Base-by-base conservation (phyloP, 2,888 invertebrate species). In the Lepidonotus clava region DNA sequence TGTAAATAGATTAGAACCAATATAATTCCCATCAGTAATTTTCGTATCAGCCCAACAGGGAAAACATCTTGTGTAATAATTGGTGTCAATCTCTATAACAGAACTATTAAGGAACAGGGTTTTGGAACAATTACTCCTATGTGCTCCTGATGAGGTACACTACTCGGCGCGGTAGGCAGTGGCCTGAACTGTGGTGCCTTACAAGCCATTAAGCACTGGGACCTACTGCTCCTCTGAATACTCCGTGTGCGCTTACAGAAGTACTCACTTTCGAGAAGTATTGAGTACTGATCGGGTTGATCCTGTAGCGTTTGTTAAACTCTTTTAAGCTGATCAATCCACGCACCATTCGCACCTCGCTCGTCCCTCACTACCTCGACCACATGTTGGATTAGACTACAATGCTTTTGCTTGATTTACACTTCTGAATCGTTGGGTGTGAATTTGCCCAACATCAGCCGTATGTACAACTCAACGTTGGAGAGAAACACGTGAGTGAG, bases 321-420 rank as follows among this genome's bases (percentile, higher is more conserved):
- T n/a, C n/a, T n/a, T n/a, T n/a, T n/a, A n/a, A n/a, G n/a, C n/a
- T n/a, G n/a, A n/a, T n/a, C n/a, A n/a, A n/a, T n/a, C n/a, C n/a
- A n/a, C n/a, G n/a, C n/a, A n/a, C n/a, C 61, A 4, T 61, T 24
- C 28, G 61, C 61, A 11, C 61, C 24, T 28, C 61, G 5, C 2
- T 28, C n/a, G n/a, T n/a, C n/a, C 24, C 61, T 4, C 28, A 24
- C 61, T 61, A 61, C 61, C 61, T 61, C 24, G 28, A 32, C 61
- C 11, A 24, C 61, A 28, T 28, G 28, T 28, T 61, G 61, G 24
- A 61, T 53, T 61, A 61, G 24, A 61, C 61, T 61, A 61, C 61
- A 61, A 61, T 61, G 61, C 61, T 61, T 61, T 61, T 61, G 61
- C 61, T 61, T 61, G 61, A 61, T 61, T 61, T 61, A 61, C 61